A percentile compares a stretch with the other conserved stretches of the same genome.
Evolutionary conservation across 2,888 invertebrate species (phyloP).

Genomic region (Synanthedon andrenaeformis): DNA sequence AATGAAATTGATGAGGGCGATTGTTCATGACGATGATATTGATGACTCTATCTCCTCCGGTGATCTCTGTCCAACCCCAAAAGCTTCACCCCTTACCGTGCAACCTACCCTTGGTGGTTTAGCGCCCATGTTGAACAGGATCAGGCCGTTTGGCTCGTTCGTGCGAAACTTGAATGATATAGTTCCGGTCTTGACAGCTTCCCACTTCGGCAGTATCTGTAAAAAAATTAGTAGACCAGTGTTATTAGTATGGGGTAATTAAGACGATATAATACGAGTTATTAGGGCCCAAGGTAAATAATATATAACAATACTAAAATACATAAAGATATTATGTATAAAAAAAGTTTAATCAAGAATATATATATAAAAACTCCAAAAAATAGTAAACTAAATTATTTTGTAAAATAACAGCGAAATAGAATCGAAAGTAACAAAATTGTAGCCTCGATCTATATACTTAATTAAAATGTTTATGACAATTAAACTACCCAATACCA

Average conservation of each 20-base stretch:
- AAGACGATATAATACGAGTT: constrained; percentile 1
- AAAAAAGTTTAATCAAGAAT: too few relatives aligned
- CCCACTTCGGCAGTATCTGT: constrained; percentile 91
- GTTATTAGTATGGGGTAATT: background rate
- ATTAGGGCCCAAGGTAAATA: background rate
- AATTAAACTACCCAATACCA: too few relatives aligned
- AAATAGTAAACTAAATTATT: too few relatives aligned
- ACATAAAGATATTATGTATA: too few relatives aligned
- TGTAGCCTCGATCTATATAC: too few relatives aligned
- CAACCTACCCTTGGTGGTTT: constrained; percentile 80
- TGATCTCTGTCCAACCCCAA: constrained; percentile 43
- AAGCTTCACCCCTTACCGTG: constrained; percentile 72
- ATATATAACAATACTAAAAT: too few relatives aligned
- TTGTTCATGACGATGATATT: constrained; percentile 20
- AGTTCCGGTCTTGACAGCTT: constrained; percentile 88
- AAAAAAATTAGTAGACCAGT: constrained; percentile 4
- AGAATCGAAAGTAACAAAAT: too few relatives aligned
- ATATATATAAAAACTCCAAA: too few relatives aligned
- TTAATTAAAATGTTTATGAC: too few relatives aligned
- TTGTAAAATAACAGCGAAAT: too few relatives aligned
- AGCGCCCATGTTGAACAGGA: constrained; percentile 91
- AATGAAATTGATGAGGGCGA: background rate
- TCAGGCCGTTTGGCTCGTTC: constrained; percentile 93
- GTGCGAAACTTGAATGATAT: constrained; percentile 96
- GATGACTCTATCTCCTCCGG: constrained; percentile 2